Evolutionary conservation across 2,113 vertebrate genomes (phyloP).

Genomic region (Indri indri): DNA sequence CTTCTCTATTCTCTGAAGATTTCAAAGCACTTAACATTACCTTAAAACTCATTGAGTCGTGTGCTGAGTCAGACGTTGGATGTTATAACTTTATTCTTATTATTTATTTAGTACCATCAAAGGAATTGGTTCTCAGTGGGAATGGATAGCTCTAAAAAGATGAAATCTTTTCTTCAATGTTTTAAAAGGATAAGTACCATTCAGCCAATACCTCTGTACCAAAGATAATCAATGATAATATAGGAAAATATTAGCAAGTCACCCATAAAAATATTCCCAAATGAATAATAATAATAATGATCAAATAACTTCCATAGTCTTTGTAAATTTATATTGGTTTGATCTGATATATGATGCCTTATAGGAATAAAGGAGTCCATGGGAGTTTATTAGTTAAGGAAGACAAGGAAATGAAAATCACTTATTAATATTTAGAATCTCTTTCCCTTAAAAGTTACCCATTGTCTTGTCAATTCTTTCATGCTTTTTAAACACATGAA

Average conservation of each 20-base stretch:
- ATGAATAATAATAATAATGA: not conserved
- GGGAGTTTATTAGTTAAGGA: constrained; percentile 17
- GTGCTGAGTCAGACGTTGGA: constrained; percentile 64
- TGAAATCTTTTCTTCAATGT: constrained; percentile 20
- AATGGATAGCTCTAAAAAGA: constrained; percentile 44
- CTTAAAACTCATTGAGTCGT: constrained; percentile 64
- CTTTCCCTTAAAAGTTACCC: not conserved
- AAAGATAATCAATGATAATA: constrained; percentile 31
- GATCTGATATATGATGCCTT: not conserved
- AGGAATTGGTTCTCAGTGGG: constrained; percentile 56
- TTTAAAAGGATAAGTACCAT: constrained; percentile 7
- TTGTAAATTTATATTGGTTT: constrained; percentile 14
- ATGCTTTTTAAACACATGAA: constrained; percentile 30
- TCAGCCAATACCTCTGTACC: not conserved
- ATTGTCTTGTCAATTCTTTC: not conserved
- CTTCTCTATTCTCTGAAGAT: constrained; percentile 57
- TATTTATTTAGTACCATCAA: constrained; percentile 71
- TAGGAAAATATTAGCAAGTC: constrained; percentile 34
- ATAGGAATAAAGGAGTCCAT: not conserved
- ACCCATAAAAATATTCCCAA: not conserved
- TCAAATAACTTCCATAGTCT: not conserved
- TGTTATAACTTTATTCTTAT: constrained; percentile 62
- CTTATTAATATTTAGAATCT: not conserved
- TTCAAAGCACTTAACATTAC: constrained; percentile 70
- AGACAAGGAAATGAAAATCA: not conserved